Evolutionary conservation across 2,888 invertebrate genomes (phyloP), one percentile per base, ranked within the genome.

Genomic region (Polydrusus cervinus): DNA sequence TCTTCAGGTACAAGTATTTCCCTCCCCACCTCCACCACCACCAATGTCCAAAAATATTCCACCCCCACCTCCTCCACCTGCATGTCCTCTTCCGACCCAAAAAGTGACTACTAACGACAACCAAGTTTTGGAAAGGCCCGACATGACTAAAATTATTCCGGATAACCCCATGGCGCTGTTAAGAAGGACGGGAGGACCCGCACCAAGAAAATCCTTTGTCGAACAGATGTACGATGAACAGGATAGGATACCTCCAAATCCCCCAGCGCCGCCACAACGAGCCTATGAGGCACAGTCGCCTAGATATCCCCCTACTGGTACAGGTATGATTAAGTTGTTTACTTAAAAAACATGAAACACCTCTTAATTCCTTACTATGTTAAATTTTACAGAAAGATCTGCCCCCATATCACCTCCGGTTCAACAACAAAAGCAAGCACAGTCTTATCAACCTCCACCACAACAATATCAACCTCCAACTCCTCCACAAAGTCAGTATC

Each of bases 161-260:
- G 89, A 92, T 77, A 93, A 93, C 84, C 93, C 93, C 0, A 93
- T 93, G 86, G 91, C 92, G 30, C 88, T 91, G 87, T 85, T 93
- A 77, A 89, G 92, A 79, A 93, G 92, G 88, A 92, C 93, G 3
- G 90, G 92, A 76, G 92, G 92, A 73, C 92, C 93, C 0, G 81
- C 83, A 70, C 81, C 82, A 0, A 81, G 84, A 70, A 84, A 79
- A 69, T 81, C 82, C 13, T 80, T 85, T 34, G 76, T 85, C 0
- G 85, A 86, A 49, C 83, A 86, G 65, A 78, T 85, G 71, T 84
- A 81, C 64, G 78, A 77, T 30, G 76, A 80, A 40, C 77, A 73
- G 47, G 73, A 74, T 2, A 75, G 76, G 40, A 49, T 62, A 13
- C 77, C 78, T 40, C 79, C 78, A 2, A 55, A 68, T 14, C 78